A percentile compares a stretch with the other conserved stretches of the same genome.
Evolutionary conservation across 2,888 invertebrate species (phyloP).

Genomic region (Trissonchulus latispiculum): DNA sequence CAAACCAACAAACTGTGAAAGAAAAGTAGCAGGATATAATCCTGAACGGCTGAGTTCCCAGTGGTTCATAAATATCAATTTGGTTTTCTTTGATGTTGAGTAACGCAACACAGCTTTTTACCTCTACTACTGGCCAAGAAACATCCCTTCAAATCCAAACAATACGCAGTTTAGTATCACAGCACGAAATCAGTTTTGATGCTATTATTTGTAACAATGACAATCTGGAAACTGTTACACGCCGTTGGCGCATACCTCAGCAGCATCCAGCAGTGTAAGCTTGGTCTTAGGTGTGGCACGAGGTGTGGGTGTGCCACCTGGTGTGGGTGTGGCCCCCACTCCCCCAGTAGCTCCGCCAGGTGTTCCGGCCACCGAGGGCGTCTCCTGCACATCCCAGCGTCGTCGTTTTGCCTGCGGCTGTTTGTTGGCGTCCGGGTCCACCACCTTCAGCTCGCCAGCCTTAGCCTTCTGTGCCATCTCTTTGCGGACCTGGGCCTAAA

Average conservation of each 20-base stretch:
- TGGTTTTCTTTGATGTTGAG: too few species aligned
- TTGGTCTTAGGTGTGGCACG: conserved; percentile 5
- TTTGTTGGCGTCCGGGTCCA: conserved; percentile 61
- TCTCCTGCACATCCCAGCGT: conserved; percentile 56
- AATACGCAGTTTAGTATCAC: too few species aligned
- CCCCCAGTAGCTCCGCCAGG: conserved; percentile 27
- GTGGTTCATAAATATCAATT: too few species aligned
- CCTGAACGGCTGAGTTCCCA: too few species aligned
- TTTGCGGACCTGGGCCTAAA: conserved; percentile 59
- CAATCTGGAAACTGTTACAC: too few species aligned
- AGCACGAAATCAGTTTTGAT: too few species aligned
- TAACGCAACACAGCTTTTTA: too few species aligned
- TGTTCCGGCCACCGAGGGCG: conserved; percentile 28
- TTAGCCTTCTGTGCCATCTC: conserved; percentile 85
- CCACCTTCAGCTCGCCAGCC: conserved; percentile 73
- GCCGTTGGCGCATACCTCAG: conserved; percentile 19
- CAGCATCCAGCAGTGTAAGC: conserved; percentile 24
- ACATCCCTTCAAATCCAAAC: too few species aligned
- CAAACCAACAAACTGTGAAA: too few species aligned
- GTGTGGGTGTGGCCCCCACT: conserved; percentile 17
- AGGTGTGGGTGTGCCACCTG: conserved; percentile 15
- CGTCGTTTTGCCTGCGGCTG: conserved; percentile 37
- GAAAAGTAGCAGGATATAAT: too few species aligned
- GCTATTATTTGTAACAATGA: too few species aligned
- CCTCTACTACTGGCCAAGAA: too few species aligned